Conservation (phyloP, 1,140 invertebrate species). For the Venturia canescens region DNA sequence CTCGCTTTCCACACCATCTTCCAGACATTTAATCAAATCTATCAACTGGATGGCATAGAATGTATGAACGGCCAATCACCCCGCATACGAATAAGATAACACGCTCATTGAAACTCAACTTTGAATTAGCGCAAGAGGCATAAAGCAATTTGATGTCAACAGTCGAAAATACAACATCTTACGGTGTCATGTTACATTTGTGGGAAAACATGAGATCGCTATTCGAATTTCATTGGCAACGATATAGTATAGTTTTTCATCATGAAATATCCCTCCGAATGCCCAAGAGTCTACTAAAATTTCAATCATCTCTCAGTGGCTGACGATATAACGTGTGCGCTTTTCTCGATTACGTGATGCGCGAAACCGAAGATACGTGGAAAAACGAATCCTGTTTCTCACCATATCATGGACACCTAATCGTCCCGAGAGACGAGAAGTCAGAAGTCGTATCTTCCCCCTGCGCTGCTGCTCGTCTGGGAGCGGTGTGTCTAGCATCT, state of each 20-base stretch:
- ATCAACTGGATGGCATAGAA: too few species aligned
- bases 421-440: constrained; percentile 15
- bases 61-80: too few species aligned
- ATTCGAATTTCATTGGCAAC: not conserved
- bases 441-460: not conserved
- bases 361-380: constrained; percentile 42
- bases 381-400: constrained; percentile 28
- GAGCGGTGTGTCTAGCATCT: not conserved
- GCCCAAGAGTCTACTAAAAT: constrained; percentile 39
- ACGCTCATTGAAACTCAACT: too few species aligned
- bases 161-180: not conserved
- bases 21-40: too few species aligned
- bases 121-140: too few species aligned
- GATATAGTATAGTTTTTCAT: constrained; percentile 9
- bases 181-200: not conserved
- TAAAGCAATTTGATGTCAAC: too few species aligned
- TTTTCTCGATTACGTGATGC: not conserved
- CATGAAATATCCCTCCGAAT: not conserved
- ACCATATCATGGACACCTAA: constrained; percentile 34
- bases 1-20: too few species aligned
- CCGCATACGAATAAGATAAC: too few species aligned
- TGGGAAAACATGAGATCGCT: constrained; percentile 16
- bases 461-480: too few species aligned
- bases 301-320: constrained; percentile 36
- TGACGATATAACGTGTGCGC: constrained; percentile 2